Evolutionary conservation across 2,113 vertebrate genomes (phyloP).

Genomic region (Collichthys lucidus): DNA sequence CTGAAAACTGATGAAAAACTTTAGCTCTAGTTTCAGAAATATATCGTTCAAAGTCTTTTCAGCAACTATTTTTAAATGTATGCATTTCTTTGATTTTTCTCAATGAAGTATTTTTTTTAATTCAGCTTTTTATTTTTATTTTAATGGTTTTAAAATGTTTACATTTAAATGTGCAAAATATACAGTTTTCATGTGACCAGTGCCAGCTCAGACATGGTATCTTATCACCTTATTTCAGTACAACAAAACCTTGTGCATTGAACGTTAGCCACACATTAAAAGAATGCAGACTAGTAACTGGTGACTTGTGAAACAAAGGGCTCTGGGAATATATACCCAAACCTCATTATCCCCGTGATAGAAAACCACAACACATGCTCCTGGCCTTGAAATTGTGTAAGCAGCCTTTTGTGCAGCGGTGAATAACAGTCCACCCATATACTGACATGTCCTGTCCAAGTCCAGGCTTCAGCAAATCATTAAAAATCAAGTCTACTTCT

Average conservation of each 20-base stretch:
- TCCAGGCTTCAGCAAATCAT: neutral
- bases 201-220: neutral
- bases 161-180: conserved; percentile 38
- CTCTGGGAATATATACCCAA: neutral
- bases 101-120: neutral
- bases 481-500: neutral
- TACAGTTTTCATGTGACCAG: neutral
- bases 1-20: too few species aligned
- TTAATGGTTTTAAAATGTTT: conserved; percentile 11
- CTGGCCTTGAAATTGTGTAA: conserved; percentile 8
- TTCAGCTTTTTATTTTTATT: conserved; percentile 32
- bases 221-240: neutral
- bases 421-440: neutral
- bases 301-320: conserved; percentile 28
- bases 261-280: neutral
- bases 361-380: neutral
- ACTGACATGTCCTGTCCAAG: neutral
- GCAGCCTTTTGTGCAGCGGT: neutral
- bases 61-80: neutral
- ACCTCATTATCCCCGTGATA: neutral
- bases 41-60: too few species aligned
- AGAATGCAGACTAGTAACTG: neutral
- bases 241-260: neutral
- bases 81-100: too few species aligned
- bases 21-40: too few species aligned